Evolutionary conservation across 1,140 invertebrate genomes (phyloP), one percentile per base, ranked within the genome.

Genomic region (Drosophila tsacasi): DNA sequence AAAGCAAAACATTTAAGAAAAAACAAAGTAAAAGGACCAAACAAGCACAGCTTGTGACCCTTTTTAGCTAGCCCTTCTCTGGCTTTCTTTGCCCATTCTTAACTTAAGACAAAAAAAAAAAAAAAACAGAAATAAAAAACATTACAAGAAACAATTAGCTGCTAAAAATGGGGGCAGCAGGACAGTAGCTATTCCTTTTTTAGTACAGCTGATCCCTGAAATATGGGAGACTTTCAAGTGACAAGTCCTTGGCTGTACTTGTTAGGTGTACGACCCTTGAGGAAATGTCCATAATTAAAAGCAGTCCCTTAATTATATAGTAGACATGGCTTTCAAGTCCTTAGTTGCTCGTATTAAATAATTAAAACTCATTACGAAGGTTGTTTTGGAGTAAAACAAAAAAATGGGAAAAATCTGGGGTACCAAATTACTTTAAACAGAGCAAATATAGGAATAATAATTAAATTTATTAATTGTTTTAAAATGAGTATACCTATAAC

Each of bases 131-230:
- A 10, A 21, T 10, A 10, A 77, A 83, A 86, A 80, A 66, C 77
- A 89, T 84, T 84, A 84, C 81, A 81, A 84, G 85, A 84, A 73
- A 90, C 81, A 90, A 89, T 89, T 90, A 89, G 84, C 78, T 81
- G 46, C 60, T 55, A 50, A 65, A 59, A 89, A 89, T 76, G 63
- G 68, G 78, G 55, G 42, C 80, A 79, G 44, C 62, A 52, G 61
- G 40, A 76, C 37, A 78, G 37, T 19, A 78, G 40, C 65, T 78
- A 69, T 79, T 66, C 68, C 66, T 72, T 67, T 66, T 52, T 13
- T 15, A 19, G 27, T 42, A 40, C 25, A 67, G 19, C 25, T 15
- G 35, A 25, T 52, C 66, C 63, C 30, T 69, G 63, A 42, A 68
- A 39, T 23, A 19, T 25, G 57, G 39, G 12, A 12, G 32, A 40